Base-by-base conservation (phyloP, 2,797 vertebrate species). In the Melanotaenia pygmaea region DNA sequence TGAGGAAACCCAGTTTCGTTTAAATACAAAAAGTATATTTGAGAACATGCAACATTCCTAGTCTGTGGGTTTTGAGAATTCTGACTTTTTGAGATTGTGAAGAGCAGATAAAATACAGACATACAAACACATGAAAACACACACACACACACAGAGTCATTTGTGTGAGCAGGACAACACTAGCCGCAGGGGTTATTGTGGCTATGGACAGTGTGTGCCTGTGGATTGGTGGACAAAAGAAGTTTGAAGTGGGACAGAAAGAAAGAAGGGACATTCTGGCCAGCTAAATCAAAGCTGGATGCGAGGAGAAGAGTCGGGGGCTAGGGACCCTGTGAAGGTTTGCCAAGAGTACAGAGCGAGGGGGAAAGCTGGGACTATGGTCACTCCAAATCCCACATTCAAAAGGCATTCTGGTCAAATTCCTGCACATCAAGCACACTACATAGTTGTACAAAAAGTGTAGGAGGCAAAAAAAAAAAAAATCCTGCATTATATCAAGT, bases 261-360 rank as follows among this genome's bases (percentile, higher is more conserved):
- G 81, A 87, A 65, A 82, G 86, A 86, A 87, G 87, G 74, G 70
- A 64, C 58, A 80, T 84, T 90, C 86, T 92, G 58, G 85, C 72
- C 38, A 34, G 75, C 69, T 62, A 85, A 90, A 92, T 93, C 88
- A 93, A 94, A 94, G 92, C 84, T 78, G 87, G 64, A 79, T 58
- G 81, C 84, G 80, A 71, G 70, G 80, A 71, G 72, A 59, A 60
- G 68, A 80, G 76, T 57, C 79, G 35, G 69, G 67, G 71, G 64
- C 71, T 40, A 74, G 78, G 72, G 64, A 76, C 66, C 74, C 76
- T 93, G 87, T 94, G 91, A 93, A 92, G 88, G 84, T 88, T 75
- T 92, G 93, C 92, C 93, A 93, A 86, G 63, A 88, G 79, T 76
- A 85, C 82, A 77, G 68, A 87, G 80, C 73, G 11, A 64, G 26